Percentiles rank a stretch among this genome's conserved stretches.
Evolutionary conservation across 2,113 vertebrate genomes (phyloP).

Genomic region (Ranitomeya variabilis): DNA sequence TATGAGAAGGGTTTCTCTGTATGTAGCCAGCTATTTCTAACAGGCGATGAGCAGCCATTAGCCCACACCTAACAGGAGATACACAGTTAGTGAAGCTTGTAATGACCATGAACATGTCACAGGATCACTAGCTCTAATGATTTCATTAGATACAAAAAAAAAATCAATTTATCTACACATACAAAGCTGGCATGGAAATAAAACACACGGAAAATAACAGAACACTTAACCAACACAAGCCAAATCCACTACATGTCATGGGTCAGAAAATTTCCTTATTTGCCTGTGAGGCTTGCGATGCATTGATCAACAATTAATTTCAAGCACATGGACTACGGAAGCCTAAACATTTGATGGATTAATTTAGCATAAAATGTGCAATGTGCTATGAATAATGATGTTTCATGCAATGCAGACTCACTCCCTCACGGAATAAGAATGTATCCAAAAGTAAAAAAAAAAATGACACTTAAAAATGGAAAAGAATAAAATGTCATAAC

Average conservation of each 20-base stretch:
- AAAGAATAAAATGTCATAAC: not conserved
- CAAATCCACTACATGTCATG: not conserved
- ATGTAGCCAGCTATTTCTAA: too few species aligned
- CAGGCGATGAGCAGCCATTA: too few species aligned
- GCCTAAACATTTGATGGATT: slow-evolving; percentile 48
- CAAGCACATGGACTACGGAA: slow-evolving; percentile 21
- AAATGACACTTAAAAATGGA: not conserved
- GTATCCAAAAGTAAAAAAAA: not conserved
- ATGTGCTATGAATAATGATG: slow-evolving; percentile 49
- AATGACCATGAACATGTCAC: not conserved
- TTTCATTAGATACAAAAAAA: not conserved
- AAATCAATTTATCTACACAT: not conserved
- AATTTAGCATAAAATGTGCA: slow-evolving; percentile 50
- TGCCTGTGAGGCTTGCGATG: slow-evolving; percentile 23
- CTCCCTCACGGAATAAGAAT: not conserved
- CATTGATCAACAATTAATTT: slow-evolving; percentile 49
- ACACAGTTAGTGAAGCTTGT: not conserved
- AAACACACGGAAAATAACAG: not conserved
- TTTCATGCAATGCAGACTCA: slow-evolving; percentile 16
- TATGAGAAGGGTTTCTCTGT: too few species aligned
- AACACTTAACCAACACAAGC: slow-evolving; percentile 10
- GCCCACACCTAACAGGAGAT: too few species aligned
- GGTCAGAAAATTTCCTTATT: slow-evolving; percentile 23
- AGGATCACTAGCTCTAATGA: not conserved
- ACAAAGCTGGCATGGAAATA: not conserved